Conservation (phyloP, 2,113 vertebrate genomes). For the Cairina moschata region DNA sequence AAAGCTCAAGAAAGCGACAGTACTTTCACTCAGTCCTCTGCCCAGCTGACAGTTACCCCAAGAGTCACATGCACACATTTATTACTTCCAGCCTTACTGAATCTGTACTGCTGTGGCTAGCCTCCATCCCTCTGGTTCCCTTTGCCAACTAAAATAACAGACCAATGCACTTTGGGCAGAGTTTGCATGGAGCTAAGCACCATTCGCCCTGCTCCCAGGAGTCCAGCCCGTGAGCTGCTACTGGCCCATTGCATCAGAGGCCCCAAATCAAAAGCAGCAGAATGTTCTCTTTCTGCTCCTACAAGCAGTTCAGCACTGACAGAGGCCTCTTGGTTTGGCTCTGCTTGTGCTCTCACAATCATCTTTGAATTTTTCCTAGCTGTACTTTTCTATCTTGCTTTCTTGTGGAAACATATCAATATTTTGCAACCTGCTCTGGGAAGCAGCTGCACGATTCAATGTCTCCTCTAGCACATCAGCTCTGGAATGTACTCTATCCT, state of each 20-base stretch:
- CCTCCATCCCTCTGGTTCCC: neutral
- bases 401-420: neutral
- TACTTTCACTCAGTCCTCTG: neutral
- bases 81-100: neutral
- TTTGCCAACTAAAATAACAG: neutral
- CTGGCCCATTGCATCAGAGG: neutral
- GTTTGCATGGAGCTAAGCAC: neutral
- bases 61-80: rapidly evolving
- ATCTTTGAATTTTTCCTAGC: neutral
- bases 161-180: neutral
- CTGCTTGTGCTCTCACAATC: rapidly evolving
- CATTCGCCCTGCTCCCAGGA: rapidly evolving
- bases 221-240: neutral
- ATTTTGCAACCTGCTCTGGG: neutral
- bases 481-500: conserved; percentile 2
- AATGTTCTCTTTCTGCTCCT: neutral
- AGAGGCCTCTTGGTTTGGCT: neutral
- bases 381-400: neutral
- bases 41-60: neutral
- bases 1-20: neutral
- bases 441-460: neutral
- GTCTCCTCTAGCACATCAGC: rapidly evolving
- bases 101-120: neutral
- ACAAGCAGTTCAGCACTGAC: neutral
- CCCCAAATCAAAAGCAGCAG: neutral